These are phyloP conservation scores for Drosophila quadrilineata DNA, from an alignment of 1,140 invertebrate genomes.

Conservation along the genomic window DNA sequence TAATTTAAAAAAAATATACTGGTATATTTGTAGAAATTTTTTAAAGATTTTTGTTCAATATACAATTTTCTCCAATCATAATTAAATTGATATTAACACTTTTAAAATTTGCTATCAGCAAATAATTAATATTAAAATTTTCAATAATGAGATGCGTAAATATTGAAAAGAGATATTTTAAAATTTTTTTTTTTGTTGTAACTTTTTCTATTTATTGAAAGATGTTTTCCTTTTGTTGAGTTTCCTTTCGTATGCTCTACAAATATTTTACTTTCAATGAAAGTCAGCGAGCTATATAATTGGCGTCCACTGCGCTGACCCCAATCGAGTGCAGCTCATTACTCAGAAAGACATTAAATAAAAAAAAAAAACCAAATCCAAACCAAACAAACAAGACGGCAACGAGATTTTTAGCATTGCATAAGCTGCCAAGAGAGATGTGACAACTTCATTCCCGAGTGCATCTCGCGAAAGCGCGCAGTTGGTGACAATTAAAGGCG, in stretches of 20 bases:
- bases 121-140: no score
- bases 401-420: conserved; percentile 60
- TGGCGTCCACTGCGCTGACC: conserved; percentile 56
- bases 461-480: conserved; percentile 38
- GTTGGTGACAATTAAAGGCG: conserved; percentile 41
- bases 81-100: no score
- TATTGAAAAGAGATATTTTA: neutral
- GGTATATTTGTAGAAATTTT: no score
- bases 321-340: conserved; percentile 37
- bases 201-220: neutral
- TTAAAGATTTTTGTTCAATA: no score
- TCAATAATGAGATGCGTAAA: neutral
- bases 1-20: no score
- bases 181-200: neutral
- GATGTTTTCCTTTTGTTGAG: conserved; percentile 71
- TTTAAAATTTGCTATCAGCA: no score
- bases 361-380: no score
- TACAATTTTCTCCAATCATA: no score
- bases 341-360: no score
- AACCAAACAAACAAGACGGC: conserved; percentile 39
- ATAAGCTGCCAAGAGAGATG: conserved; percentile 42
- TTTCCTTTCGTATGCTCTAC: conserved; percentile 66
- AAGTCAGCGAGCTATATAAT: conserved; percentile 52
- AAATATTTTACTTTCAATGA: conserved; percentile 78
- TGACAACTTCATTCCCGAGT: conserved; percentile 52